phyloP scores from a whole-genome alignment of 2,113 vertebrate genomes.

The Trichechus manatus region DNA sequence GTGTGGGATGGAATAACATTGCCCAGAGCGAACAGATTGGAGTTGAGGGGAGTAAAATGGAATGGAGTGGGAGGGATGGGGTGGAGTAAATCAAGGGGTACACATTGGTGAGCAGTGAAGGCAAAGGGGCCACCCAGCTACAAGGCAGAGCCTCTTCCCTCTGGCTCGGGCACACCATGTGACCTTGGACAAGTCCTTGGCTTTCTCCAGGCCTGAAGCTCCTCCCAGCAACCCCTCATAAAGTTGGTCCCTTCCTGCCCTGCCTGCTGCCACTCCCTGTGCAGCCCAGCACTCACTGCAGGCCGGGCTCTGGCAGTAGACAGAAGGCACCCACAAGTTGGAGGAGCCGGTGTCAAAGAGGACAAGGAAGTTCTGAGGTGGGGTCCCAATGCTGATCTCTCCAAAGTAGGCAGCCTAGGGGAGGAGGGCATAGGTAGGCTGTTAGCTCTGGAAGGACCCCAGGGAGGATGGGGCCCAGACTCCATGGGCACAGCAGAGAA shows the following conservation, averaged over 20 bases:
- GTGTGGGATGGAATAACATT: background rate
- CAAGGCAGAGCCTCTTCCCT: background rate
- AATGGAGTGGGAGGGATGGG: no score
- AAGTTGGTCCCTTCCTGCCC: background rate
- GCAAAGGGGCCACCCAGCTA: background rate
- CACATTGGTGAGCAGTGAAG: background rate
- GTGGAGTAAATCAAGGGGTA: background rate
- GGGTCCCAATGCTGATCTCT: slow-evolving; percentile 87
- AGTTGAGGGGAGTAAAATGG: no score
- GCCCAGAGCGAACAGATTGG: background rate
- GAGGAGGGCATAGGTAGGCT: background rate
- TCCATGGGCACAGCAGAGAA: background rate
- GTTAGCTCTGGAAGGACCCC: background rate
- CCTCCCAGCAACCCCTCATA: background rate
- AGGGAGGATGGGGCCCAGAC: no score
- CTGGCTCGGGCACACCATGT: background rate
- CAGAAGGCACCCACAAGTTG: slow-evolving; percentile 90
- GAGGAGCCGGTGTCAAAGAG: slow-evolving; percentile 90
- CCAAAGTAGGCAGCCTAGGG: slow-evolving; percentile 88
- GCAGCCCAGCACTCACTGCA: slow-evolving; percentile 84
- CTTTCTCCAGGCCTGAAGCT: background rate
- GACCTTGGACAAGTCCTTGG: background rate
- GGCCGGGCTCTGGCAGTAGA: slow-evolving; percentile 88
- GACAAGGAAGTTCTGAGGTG: slow-evolving; percentile 89
- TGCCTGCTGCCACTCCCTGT: background rate